These are phyloP conservation scores for Diploptera punctata DNA, from an alignment of 2,888 invertebrate genomes.

Conservation along the genomic window DNA sequence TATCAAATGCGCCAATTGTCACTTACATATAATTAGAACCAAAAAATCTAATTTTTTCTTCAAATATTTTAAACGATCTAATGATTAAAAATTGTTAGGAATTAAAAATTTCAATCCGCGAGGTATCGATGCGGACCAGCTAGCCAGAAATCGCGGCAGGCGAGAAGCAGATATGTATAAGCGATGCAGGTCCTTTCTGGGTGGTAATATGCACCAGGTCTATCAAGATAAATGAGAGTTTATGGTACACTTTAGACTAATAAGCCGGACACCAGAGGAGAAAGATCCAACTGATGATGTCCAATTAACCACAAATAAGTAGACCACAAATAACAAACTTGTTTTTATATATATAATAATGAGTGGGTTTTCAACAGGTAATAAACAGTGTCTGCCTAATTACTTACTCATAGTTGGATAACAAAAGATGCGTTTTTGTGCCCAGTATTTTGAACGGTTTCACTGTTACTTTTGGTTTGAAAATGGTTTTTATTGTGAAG, in stretches of 20 bases:
- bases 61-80: no score
- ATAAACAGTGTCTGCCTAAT: slow-evolving; percentile 25
- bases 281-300: slow-evolving; percentile 14
- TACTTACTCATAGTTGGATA: slow-evolving; percentile 6
- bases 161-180: not conserved
- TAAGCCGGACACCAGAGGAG: slow-evolving; percentile 3
- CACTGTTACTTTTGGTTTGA: no score
- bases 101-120: no score
- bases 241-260: slow-evolving; percentile 16
- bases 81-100: no score
- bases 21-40: no score
- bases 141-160: no score
- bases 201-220: not conserved
- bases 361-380: slow-evolving; percentile 23
- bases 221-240: slow-evolving; percentile 8
- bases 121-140: no score
- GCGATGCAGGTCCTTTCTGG: not conserved
- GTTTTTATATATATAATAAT: slow-evolving; percentile 15
- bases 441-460: no score
- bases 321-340: slow-evolving; percentile 16
- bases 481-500: not conserved
- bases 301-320: slow-evolving; percentile 24
- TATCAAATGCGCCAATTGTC: no score
- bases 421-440: not conserved
- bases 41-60: no score